Percentiles rank a stretch among this genome's conserved stretches.
Conservation (phyloP, 2,888 invertebrate genomes). For the Cylloceria caligata region DNA sequence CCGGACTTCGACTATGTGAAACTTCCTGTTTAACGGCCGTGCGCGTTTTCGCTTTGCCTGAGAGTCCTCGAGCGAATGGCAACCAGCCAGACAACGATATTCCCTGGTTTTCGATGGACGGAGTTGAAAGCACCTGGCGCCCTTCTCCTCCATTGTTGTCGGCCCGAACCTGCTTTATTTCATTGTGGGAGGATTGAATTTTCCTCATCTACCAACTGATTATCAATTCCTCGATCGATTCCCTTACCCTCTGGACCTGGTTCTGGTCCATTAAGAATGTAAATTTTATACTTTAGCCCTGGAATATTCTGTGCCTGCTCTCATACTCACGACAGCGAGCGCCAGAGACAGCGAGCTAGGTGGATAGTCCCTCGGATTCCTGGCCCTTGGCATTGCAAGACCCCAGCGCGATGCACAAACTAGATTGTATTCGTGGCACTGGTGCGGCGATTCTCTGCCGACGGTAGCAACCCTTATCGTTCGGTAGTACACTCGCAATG, state of each 20-base stretch:
- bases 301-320: not conserved
- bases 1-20: constrained; percentile 62
- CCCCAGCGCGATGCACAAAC: constrained; percentile 15
- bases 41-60: constrained; percentile 31
- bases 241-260: constrained; percentile 6
- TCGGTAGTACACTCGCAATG: constrained; percentile 51
- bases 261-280: constrained; percentile 57
- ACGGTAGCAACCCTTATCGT: constrained; percentile 39
- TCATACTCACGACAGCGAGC: not conserved
- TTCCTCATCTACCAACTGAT: constrained; percentile 55
- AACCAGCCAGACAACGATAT: constrained; percentile 58
- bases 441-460: constrained; percentile 9
- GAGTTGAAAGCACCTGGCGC: constrained; percentile 35
- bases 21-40: constrained; percentile 69
- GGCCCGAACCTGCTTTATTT: constrained; percentile 32
- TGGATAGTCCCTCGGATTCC: not conserved
- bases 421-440: constrained; percentile 30
- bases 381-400: constrained; percentile 30
- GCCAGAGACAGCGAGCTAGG: not conserved
- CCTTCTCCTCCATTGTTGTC: constrained; percentile 49
- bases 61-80: constrained; percentile 62
- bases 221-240: constrained; percentile 62
- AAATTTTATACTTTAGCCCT: constrained; percentile 54
- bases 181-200: constrained; percentile 52
- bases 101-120: not conserved